Conservation (phyloP, 2,113 vertebrate genomes). For the Peucedramus taeniatus region DNA sequence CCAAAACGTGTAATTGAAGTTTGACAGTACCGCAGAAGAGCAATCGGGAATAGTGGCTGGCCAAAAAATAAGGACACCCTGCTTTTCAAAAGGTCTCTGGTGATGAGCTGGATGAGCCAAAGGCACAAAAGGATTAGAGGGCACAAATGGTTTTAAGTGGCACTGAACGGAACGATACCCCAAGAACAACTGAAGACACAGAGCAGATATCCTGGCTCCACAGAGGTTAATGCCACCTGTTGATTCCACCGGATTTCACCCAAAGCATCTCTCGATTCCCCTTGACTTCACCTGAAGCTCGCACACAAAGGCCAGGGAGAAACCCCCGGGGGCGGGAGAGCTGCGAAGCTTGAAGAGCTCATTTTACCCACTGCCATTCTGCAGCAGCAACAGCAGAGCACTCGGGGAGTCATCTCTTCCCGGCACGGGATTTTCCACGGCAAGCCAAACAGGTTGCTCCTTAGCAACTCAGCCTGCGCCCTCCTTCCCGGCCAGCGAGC, state of each 20-base stretch:
- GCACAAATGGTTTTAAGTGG: not conserved
- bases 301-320: not conserved
- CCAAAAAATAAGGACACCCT: not conserved
- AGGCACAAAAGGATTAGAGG: not conserved
- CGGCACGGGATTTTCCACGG: not conserved
- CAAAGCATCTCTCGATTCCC: not conserved
- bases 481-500: not conserved
- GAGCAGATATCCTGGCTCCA: not conserved
- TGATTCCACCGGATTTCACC: not conserved
- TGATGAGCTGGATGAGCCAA: not conserved
- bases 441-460: not conserved
- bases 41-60: not conserved
- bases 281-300: not conserved
- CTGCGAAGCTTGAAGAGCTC: fast-evolving
- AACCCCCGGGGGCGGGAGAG: not conserved
- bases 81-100: not conserved
- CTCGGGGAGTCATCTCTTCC: not conserved
- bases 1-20: not conserved
- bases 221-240: fast-evolving
- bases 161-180: not conserved
- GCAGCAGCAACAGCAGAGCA: not conserved
- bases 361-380: not conserved
- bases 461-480: not conserved
- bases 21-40: not conserved
- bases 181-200: not conserved